Percentiles rank a stretch among this genome's conserved stretches.
phyloP scores from a whole-genome alignment of 2,888 invertebrate species.

The Orthonevra nobilis region DNA sequence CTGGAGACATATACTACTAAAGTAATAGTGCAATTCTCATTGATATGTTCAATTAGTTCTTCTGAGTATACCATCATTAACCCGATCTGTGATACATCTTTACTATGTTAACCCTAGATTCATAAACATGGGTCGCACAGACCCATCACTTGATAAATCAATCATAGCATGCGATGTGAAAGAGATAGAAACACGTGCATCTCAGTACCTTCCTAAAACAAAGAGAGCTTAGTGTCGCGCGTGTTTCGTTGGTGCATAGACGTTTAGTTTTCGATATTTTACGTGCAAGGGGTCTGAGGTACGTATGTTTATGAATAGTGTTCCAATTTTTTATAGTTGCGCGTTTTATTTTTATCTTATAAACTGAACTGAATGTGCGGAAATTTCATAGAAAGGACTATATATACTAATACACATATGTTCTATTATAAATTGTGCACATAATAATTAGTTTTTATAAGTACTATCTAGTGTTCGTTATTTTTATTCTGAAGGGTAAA shows the following conservation, averaged over 20 bases:
- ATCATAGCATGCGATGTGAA: not conserved
- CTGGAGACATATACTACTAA: no score
- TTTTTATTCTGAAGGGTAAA: no score
- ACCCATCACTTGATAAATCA: not conserved
- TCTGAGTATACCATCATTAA: no score
- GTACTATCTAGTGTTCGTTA: no score
- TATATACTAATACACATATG: no score
- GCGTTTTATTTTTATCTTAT: not conserved
- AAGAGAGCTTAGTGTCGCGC: constrained; percentile 5
- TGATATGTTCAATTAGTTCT: no score
- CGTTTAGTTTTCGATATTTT: constrained; percentile 7
- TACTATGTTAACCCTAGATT: no score
- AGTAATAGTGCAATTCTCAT: no score
- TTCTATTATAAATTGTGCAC: not conserved
- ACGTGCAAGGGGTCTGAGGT: not conserved
- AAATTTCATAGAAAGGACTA: not conserved
- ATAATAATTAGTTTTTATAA: not conserved
- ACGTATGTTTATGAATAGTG: constrained; percentile 9
- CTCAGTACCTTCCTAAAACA: constrained; percentile 11
- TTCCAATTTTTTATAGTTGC: not conserved
- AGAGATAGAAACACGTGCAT: constrained; percentile 1
- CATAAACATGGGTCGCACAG: constrained; percentile 2
- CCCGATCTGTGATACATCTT: no score
- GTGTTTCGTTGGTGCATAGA: constrained; percentile 3
- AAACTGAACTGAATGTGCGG: not conserved